These are phyloP conservation scores for Pararge aegeria DNA, from an alignment of 1,140 invertebrate species.

Conservation along the genomic window DNA sequence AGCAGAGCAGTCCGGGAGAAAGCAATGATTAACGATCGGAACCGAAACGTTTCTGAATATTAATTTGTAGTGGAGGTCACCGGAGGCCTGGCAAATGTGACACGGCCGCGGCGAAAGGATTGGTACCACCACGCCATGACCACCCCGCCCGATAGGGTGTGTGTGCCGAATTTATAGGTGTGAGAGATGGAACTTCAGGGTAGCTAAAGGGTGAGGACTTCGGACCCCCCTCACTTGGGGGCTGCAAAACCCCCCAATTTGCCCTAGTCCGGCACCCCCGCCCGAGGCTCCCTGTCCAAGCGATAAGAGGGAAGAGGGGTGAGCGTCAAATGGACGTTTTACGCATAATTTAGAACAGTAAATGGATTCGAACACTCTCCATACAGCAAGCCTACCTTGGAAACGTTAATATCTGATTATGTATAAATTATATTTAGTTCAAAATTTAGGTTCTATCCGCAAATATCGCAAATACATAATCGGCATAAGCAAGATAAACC, in stretches of 20 bases:
- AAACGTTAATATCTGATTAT: conserved; percentile 41
- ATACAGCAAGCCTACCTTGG: conserved; percentile 60
- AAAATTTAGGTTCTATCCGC: no score
- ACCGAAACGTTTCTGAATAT: conserved; percentile 76
- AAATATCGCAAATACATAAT: no score
- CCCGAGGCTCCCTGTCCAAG: conserved; percentile 74
- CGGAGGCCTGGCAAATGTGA: conserved; percentile 67
- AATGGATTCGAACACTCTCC: conserved; percentile 76
- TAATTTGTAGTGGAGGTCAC: conserved; percentile 77
- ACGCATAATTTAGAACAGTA: conserved; percentile 78
- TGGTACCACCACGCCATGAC: conserved; percentile 53
- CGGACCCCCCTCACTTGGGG: conserved; percentile 68
- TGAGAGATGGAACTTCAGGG: conserved; percentile 78
- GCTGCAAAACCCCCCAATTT: conserved; percentile 63
- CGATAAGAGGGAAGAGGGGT: conserved; percentile 77
- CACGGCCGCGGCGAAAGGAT: conserved; percentile 73
- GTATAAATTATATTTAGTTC: conserved; percentile 13
- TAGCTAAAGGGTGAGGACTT: conserved; percentile 77
- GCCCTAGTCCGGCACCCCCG: conserved; percentile 75
- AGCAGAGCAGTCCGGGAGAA: conserved; percentile 45
- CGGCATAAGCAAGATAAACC: no score
- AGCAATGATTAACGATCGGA: conserved; percentile 72
- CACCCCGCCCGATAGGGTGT: conserved; percentile 64
- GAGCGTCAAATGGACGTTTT: conserved; percentile 77
- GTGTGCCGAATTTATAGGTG: conserved; percentile 78